Conservation (phyloP, 1,140 invertebrate species). For the Dendrolimus punctatus region DNA sequence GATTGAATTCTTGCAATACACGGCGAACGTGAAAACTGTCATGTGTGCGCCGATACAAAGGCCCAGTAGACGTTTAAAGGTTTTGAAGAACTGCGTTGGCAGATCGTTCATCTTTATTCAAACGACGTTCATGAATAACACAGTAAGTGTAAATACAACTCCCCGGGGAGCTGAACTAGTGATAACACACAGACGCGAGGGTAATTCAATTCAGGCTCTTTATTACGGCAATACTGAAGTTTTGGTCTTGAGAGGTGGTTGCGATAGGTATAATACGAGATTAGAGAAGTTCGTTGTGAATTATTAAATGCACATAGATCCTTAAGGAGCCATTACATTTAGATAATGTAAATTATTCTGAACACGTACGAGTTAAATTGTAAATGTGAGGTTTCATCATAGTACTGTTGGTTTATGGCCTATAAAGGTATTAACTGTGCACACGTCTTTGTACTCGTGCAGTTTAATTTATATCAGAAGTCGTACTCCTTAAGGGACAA, state of each 20-base stretch:
- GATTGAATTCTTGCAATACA: constrained; percentile 6
- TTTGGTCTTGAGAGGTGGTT: constrained; percentile 37
- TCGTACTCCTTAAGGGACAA: too few relatives aligned
- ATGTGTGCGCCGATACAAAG: constrained; percentile 3
- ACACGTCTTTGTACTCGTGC: background rate
- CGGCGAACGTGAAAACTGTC: background rate
- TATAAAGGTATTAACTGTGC: background rate
- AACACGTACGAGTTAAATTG: constrained; percentile 11
- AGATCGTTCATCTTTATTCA: constrained; percentile 59
- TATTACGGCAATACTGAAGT: constrained; percentile 34
- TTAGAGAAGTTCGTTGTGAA: constrained; percentile 35
- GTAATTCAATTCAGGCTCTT: constrained; percentile 55
- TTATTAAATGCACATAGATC: constrained; percentile 33
- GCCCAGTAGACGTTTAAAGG: constrained; percentile 16
- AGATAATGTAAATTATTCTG: constrained; percentile 9
- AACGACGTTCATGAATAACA: constrained; percentile 55
- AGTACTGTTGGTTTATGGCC: constrained; percentile 3
- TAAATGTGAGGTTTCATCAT: constrained; percentile 15
- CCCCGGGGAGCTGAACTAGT: constrained; percentile 38
- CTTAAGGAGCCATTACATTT: background rate
- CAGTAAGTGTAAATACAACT: constrained; percentile 50
- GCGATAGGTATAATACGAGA: constrained; percentile 39
- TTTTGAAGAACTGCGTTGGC: constrained; percentile 29
- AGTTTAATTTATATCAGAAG: too few relatives aligned
- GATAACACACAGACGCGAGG: constrained; percentile 41